Evolutionary conservation across 2,113 vertebrate species (phyloP).

Genomic region (human): GRCh38 chr1:177959001-177959500

Average conservation of each 20-base stretch:
- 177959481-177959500: neutral
- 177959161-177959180: neutral
- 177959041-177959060: neutral
- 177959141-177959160: neutral
- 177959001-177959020: neutral
- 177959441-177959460: neutral
- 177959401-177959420: neutral
- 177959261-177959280: neutral
- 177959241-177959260: neutral
- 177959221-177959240: neutral
- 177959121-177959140: neutral
- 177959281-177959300: neutral
- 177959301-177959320: neutral
- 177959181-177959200: neutral
- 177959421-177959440: neutral
- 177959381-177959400: neutral
- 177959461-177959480: neutral
- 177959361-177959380: neutral
- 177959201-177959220: neutral
- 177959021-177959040: rapidly evolving
- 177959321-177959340: neutral
- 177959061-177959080: too few species aligned
- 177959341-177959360: neutral
- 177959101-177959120: neutral
- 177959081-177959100: neutral